Conservation (phyloP, 2,113 vertebrate species). For the Mungos mungo region DNA sequence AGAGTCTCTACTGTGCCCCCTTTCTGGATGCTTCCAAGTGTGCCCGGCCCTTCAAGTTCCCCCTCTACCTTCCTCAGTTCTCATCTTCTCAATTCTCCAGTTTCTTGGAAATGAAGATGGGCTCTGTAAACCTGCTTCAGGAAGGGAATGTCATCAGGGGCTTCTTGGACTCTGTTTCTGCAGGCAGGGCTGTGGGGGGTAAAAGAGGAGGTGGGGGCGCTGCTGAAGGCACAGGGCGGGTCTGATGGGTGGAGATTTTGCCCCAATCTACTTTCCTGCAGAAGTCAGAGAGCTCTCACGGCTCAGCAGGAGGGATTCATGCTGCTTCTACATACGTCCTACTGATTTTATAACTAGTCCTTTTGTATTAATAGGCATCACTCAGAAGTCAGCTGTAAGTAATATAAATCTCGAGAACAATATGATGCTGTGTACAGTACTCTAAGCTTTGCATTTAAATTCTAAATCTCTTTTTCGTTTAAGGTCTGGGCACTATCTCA, state of each 20-base stretch:
- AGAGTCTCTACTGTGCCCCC: neutral
- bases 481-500: neutral
- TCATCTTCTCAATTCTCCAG: neutral
- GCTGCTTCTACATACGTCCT: neutral
- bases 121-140: neutral
- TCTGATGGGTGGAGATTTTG: neutral
- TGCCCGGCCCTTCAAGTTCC: neutral
- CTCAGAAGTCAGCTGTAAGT: neutral
- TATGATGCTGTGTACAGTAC: too few relatives aligned
- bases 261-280: neutral
- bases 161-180: neutral
- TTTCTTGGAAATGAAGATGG: neutral
- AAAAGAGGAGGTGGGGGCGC: neutral
- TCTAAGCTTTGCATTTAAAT: conserved; percentile 14
- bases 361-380: neutral
- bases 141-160: neutral
- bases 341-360: neutral
- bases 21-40: neutral
- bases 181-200: neutral
- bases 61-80: neutral
- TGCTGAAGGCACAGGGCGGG: neutral
- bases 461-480: neutral
- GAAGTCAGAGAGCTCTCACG: neutral
- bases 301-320: neutral
- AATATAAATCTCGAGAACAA: neutral